Base-by-base conservation (phyloP, 2,888 invertebrate species). In the Polydesmus complanatus region DNA sequence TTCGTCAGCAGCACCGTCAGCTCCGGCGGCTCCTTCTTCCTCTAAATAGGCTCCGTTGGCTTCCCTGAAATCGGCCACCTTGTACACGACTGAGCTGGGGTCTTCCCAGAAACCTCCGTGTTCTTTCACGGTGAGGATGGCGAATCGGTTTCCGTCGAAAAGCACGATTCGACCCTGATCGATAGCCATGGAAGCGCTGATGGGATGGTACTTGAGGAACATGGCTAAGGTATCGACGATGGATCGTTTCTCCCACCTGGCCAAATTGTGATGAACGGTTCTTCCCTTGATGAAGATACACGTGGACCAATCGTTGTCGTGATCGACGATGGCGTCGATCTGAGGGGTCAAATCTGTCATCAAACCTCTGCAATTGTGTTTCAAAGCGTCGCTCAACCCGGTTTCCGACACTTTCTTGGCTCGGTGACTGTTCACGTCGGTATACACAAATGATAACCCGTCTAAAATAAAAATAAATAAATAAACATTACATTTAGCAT, bases 281-380 rank as follows among this genome's bases (percentile, higher is more conserved):
- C 70, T 78, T 49, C 76, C 75, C 66, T 70, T 78, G 65, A 78
- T 79, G 77, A 79, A 79, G 69, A 71, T 79, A 47, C 80, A 80
- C 69, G 64, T 64, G 1, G 64, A 64, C 64, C 64, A 64, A 52
- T 64, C 64, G 54, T 64, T 64, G 62, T 64, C 64, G 62, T 64
- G 64, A 53, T 64, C 64, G 25, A 64, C 59, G 56, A 64, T 64
- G 55, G 64, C 62, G 58, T 64, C 64, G 49, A 64, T 64, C 5
- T 60, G 62, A 2, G 64, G 55, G 3, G 64, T 63, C 49, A 64
- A 52, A 26, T 64, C 64, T 37, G 64, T 59, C 64, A 64, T 64
- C 54, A 64, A 52, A 51, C 64, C 64, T 27, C 64, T 53, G 48
- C 64, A 64, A 47, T 64, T 64, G 58, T 62, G 63, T 27, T 64